Evolutionary conservation across 2,113 vertebrate genomes (phyloP).

Genomic region (Neogobius melanostomus): DNA sequence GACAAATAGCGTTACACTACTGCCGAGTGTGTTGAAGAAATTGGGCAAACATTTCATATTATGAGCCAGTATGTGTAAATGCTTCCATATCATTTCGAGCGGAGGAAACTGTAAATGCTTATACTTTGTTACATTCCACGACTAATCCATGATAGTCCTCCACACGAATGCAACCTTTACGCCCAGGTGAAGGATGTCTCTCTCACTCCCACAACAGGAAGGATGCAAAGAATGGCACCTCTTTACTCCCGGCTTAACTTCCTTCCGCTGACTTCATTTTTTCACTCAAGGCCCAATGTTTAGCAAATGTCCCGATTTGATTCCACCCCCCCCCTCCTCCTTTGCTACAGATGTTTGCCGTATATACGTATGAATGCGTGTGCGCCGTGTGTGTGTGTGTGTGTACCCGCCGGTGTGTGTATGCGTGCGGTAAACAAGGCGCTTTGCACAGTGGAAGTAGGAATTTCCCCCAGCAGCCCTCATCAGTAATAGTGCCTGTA

Average conservation of each 20-base stretch:
- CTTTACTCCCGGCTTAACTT: neutral
- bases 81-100: too few relatives aligned
- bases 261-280: constrained; percentile 49
- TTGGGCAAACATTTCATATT: too few relatives aligned
- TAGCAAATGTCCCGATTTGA: constrained; percentile 46
- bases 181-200: constrained; percentile 28
- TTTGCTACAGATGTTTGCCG: constrained; percentile 85
- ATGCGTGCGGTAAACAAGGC: constrained; percentile 64
- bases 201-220: constrained; percentile 18
- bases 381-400: neutral
- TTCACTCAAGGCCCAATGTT: constrained; percentile 84
- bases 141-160: constrained; percentile 2
- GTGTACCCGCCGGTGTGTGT: neutral
- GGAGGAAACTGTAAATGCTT: too few relatives aligned
- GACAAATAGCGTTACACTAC: too few relatives aligned
- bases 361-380: constrained; percentile 80
- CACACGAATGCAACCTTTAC: constrained; percentile 36
- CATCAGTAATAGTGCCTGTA: constrained; percentile 77
- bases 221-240: constrained; percentile 18
- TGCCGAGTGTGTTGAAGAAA: too few relatives aligned
- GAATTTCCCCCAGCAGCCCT: constrained; percentile 76
- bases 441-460: constrained; percentile 69
- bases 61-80: too few relatives aligned
- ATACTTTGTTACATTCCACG: too few relatives aligned
- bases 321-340: constrained; percentile 62